Conservation (phyloP, 2,888 invertebrate genomes). For the Gymnoscelis rufifasciata region DNA sequence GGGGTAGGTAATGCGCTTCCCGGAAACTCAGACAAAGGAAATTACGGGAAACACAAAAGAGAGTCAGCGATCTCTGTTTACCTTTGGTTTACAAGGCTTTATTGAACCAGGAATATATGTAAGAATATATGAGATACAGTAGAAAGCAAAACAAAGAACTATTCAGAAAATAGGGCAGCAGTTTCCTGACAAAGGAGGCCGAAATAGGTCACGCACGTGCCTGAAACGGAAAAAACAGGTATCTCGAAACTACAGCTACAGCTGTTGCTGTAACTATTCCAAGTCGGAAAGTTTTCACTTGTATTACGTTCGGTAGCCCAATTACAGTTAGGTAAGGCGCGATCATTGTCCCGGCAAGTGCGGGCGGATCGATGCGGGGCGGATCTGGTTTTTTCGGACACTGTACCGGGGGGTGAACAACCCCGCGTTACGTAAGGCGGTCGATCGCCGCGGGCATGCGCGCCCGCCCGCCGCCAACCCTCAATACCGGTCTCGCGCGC, state of each 20-base stretch:
- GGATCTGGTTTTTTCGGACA: conserved; percentile 78
- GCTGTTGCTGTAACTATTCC: conserved; percentile 4
- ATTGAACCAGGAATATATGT: neutral
- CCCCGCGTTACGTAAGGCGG: conserved; percentile 71
- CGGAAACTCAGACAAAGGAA: conserved; percentile 25
- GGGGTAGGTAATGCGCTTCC: conserved; percentile 18
- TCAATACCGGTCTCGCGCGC: conserved; percentile 74
- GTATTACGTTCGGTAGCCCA: conserved; percentile 21
- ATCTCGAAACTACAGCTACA: neutral
- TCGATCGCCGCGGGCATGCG: conserved; percentile 65
- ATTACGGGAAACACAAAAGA: conserved; percentile 7
- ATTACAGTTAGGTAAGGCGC: conserved; percentile 23
- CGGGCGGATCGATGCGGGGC: conserved; percentile 58
- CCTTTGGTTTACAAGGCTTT: conserved; percentile 1
- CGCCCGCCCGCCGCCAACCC: conserved; percentile 34
- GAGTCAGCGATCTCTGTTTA: conserved; percentile 12
- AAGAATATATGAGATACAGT: no score
- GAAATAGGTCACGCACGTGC: conserved; percentile 8
- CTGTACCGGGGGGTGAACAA: conserved; percentile 77
- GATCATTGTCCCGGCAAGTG: conserved; percentile 23
- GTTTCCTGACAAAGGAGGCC: neutral
- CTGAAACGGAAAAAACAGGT: neutral
- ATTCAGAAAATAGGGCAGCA: neutral
- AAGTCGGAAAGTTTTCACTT: conserved; percentile 12
- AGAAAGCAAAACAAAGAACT: neutral